Evolutionary conservation across 2,113 vertebrate species (phyloP), one percentile per base, ranked within the genome.

Genomic region (Ceyx cyanopectus): DNA sequence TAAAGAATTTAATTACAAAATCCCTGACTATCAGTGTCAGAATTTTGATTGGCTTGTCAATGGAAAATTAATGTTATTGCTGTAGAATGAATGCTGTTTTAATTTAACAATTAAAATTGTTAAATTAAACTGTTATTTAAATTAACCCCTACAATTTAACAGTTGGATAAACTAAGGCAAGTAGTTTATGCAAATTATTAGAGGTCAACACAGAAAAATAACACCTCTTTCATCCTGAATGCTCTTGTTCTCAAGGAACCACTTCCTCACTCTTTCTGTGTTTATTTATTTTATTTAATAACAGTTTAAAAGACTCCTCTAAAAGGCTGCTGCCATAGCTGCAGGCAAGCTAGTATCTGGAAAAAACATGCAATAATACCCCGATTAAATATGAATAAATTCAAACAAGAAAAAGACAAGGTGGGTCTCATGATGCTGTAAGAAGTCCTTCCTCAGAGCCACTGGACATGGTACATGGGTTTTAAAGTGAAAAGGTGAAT

Each of bases 101-200:
- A 76, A 73, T 90, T 37, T 37, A 37, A 37, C 37, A 37, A 37
- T 37, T 37, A 37, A 37, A 37, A 37, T 37, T 37, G 37, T 37
- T 37, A 37, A 37, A 37, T 37, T 37, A 37, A 37, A 37, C 37
- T 37, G 10, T 37, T 37, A 37, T 37, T 37, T 37, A 37, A 37
- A 37, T 37, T 37, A 37, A 37, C 37, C 37, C 37, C 37, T 37
- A 37, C 37, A 37, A 37, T 90, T 90, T 93, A 87, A 65, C 90
- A 79, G 69, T 53, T 95, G 90, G 82, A 88, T 93, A 93, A 94
- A 86, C 72, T 90, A 72, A 90, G 50, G 34, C 69, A 84, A 80
- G 77, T 83, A 74, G 41, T 75, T 92, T 84, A 81, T 81, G 62
- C 74, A 83, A 93, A 90, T 92, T 95, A 72, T 72, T 86, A 78